Evolutionary conservation across 1,140 invertebrate genomes (phyloP).

Genomic region (Aphelenchoides fujianensis): DNA sequence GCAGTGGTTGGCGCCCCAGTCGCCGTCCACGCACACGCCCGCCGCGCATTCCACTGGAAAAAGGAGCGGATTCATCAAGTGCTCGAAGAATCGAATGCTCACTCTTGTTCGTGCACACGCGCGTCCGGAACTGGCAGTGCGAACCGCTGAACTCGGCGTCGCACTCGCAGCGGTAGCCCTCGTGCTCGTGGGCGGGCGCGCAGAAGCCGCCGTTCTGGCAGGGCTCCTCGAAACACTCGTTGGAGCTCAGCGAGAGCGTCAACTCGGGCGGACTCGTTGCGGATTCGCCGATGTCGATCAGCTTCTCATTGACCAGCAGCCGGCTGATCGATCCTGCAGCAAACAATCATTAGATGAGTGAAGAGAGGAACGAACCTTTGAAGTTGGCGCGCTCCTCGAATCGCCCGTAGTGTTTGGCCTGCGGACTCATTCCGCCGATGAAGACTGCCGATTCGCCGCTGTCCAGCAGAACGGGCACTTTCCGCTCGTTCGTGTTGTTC

Average conservation of each 20-base stretch:
- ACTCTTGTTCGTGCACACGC: slow-evolving; percentile 39
- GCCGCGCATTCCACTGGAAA: slow-evolving; percentile 41
- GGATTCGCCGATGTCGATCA: slow-evolving; percentile 30
- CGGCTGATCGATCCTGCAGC: slow-evolving; percentile 39
- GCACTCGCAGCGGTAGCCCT: slow-evolving; percentile 45
- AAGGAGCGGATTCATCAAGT: too few relatives aligned
- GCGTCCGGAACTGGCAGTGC: slow-evolving; percentile 39
- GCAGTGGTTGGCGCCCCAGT: slow-evolving; percentile 34
- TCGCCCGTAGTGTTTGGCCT: background rate
- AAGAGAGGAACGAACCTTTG: slow-evolving; percentile 1
- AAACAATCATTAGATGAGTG: too few relatives aligned
- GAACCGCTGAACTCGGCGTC: slow-evolving; percentile 26
- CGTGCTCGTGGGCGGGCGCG: slow-evolving; percentile 38
- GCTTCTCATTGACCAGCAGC: slow-evolving; percentile 29
- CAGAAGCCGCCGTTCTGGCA: slow-evolving; percentile 44
- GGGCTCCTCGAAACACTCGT: slow-evolving; percentile 31
- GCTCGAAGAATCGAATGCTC: background rate
- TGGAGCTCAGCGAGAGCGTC: slow-evolving; percentile 11
- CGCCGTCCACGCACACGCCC: slow-evolving; percentile 46
- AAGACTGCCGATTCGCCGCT: background rate
- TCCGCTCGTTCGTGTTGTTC: background rate
- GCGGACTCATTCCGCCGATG: background rate
- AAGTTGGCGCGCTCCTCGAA: background rate
- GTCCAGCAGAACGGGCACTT: background rate
- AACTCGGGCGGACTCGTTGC: slow-evolving; percentile 27